Percentiles rank a stretch among this genome's conserved stretches.
These are phyloP conservation scores for Augiades crinisus DNA, from an alignment of 2,888 invertebrate genomes.

Conservation along the genomic window DNA sequence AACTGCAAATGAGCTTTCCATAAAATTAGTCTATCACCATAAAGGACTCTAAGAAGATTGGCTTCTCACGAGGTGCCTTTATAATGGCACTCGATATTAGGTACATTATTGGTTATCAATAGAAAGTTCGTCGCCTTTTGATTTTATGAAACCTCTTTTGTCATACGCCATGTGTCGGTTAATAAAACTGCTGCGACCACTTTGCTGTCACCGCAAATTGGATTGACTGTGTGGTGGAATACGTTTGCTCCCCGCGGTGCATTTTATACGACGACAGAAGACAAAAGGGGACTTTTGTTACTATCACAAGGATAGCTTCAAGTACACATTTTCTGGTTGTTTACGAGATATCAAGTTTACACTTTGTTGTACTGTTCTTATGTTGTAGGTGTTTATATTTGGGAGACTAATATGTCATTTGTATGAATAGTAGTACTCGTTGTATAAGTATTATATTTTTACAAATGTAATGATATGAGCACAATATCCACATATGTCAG, in stretches of 20 bases:
- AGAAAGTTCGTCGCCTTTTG: conserved; percentile 29
- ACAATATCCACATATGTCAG: too few relatives aligned
- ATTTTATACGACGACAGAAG: conserved; percentile 27
- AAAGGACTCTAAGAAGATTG: conserved; percentile 15
- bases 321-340: background rate
- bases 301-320: background rate
- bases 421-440: too few relatives aligned
- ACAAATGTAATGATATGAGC: too few relatives aligned
- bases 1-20: background rate
- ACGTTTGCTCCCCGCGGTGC: conserved; percentile 27
- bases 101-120: conserved; percentile 23
- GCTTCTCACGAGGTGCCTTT: conserved; percentile 16
- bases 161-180: conserved; percentile 13
- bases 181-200: conserved; percentile 30
- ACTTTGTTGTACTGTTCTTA: too few relatives aligned
- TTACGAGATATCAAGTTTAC: too few relatives aligned
- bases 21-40: conserved; percentile 13
- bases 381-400: too few relatives aligned
- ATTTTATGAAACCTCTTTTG: conserved; percentile 40
- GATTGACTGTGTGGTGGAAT: conserved; percentile 32
- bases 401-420: too few relatives aligned
- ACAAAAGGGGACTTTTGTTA: conserved; percentile 18
- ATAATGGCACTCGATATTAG: conserved; percentile 19
- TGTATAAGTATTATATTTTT: too few relatives aligned
- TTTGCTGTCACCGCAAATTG: conserved; percentile 31